Evolutionary conservation across 1,140 invertebrate species (phyloP).

Genomic region (Drosophila sucinea): DNA sequence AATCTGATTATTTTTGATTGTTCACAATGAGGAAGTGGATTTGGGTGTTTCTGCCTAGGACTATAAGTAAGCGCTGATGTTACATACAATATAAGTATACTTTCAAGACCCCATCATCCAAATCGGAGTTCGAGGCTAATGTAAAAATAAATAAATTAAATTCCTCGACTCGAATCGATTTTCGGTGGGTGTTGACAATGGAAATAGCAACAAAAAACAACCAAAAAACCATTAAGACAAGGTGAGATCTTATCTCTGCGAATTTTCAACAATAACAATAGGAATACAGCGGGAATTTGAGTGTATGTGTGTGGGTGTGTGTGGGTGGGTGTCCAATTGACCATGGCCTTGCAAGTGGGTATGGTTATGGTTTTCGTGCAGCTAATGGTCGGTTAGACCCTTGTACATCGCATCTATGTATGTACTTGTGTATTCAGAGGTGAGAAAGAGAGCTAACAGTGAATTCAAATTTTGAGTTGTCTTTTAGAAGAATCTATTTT

Average conservation of each 20-base stretch:
- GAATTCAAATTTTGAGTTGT: neutral
- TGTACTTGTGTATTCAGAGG: slow-evolving; percentile 16
- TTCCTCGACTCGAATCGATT: slow-evolving; percentile 50
- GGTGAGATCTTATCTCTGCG: slow-evolving; percentile 66
- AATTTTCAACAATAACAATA: slow-evolving; percentile 40
- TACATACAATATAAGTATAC: neutral
- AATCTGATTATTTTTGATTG: slow-evolving; percentile 34
- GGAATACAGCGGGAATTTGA: neutral
- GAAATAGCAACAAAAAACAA: slow-evolving; percentile 36
- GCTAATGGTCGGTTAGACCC: slow-evolving; percentile 41
- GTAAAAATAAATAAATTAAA: slow-evolving; percentile 29
- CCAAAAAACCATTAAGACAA: slow-evolving; percentile 38
- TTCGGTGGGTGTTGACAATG: slow-evolving; percentile 57
- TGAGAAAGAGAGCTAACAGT: slow-evolving; percentile 2
- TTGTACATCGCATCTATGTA: slow-evolving; percentile 26
- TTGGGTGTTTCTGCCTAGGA: slow-evolving; percentile 23
- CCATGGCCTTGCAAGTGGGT: slow-evolving; percentile 49
- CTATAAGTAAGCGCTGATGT: slow-evolving; percentile 31
- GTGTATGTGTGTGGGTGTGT: neutral
- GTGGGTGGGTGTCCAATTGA: slow-evolving; percentile 20
- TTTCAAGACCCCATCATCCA: neutral
- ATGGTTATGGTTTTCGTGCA: slow-evolving; percentile 48
- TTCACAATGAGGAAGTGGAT: slow-evolving; percentile 24
- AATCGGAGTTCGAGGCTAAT: neutral
- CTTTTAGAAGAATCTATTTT: neutral